Evolutionary conservation across 2,797 vertebrate species (phyloP).

Genomic region (Poecilia gillii): DNA sequence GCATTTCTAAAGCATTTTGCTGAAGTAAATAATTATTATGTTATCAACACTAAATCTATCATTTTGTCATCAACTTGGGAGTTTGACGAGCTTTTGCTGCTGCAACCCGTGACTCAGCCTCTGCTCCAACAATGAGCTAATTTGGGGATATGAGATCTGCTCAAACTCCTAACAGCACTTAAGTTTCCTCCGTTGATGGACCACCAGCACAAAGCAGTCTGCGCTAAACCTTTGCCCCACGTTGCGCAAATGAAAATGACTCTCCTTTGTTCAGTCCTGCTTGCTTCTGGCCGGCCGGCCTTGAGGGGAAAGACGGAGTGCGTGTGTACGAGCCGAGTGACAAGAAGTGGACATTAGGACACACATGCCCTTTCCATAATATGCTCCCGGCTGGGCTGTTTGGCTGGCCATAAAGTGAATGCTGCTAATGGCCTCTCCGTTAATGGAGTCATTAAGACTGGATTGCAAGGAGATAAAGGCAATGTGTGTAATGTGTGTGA

Average conservation of each 20-base stretch:
- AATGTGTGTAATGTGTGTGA: conserved; percentile 63
- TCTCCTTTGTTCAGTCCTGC: conserved; percentile 66
- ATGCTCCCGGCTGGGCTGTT: conserved; percentile 73
- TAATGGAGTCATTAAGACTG: conserved; percentile 81
- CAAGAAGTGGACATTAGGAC: conserved; percentile 73
- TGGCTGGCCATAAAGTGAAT: conserved; percentile 74
- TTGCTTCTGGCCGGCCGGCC: conserved; percentile 58
- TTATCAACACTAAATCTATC: conserved; percentile 25
- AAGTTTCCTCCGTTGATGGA: conserved; percentile 55
- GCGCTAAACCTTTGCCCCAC: conserved; percentile 68
- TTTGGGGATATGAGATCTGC: conserved; percentile 58
- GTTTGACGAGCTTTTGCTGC: conserved; percentile 34
- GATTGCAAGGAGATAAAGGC: conserved; percentile 77
- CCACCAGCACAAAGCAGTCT: conserved; percentile 59
- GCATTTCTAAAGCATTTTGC: conserved; percentile 17
- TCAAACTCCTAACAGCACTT: conserved; percentile 58
- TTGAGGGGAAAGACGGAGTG: conserved; percentile 55
- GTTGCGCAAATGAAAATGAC: conserved; percentile 68
- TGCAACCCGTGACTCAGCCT: conserved; percentile 27
- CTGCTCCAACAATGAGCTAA: conserved; percentile 45
- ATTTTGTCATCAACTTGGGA: conserved; percentile 31
- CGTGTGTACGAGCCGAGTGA: conserved; percentile 44
- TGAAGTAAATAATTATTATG: conserved; percentile 34
- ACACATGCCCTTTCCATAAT: conserved; percentile 75
- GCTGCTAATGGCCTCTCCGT: conserved; percentile 74